A percentile compares a stretch with the other conserved stretches of the same genome.
These are phyloP conservation scores for Thamnaconus septentrionalis DNA, from an alignment of 2,113 vertebrate species.

Conservation along the genomic window DNA sequence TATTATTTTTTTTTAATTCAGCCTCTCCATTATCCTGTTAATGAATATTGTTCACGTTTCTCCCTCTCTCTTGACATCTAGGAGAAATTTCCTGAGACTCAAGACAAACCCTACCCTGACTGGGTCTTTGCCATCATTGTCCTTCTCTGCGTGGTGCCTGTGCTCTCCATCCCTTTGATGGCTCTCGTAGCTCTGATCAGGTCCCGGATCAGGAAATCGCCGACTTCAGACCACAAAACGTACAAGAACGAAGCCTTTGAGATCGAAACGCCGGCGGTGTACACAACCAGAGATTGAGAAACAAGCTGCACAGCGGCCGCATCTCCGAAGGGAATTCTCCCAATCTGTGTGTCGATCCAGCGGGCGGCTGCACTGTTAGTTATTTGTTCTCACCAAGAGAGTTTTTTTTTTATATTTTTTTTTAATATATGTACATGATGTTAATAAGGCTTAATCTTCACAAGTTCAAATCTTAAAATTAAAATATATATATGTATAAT, in stretches of 20 bases:
- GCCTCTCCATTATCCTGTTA: too few relatives aligned
- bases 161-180: constrained; percentile 73
- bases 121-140: constrained; percentile 81
- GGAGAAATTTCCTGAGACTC: constrained; percentile 78
- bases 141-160: constrained; percentile 74
- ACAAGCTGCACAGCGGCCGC: too few relatives aligned
- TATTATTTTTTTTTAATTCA: too few relatives aligned
- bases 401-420: neutral
- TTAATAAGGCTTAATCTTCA: too few relatives aligned
- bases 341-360: too few relatives aligned
- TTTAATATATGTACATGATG: neutral
- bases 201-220: neutral
- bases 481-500: too few relatives aligned
- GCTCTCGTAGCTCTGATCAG: constrained; percentile 68
- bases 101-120: constrained; percentile 75
- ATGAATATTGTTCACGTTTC: too few relatives aligned
- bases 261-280: constrained; percentile 14
- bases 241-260: constrained; percentile 52
- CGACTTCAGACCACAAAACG: constrained; percentile 4
- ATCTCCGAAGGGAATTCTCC: too few relatives aligned
- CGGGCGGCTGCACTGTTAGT: too few relatives aligned
- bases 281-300: neutral
- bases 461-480: neutral
- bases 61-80: constrained; percentile 4
- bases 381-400: too few relatives aligned